Base-by-base conservation (phyloP, 2,888 invertebrate species). In the Microplitis manilae region DNA sequence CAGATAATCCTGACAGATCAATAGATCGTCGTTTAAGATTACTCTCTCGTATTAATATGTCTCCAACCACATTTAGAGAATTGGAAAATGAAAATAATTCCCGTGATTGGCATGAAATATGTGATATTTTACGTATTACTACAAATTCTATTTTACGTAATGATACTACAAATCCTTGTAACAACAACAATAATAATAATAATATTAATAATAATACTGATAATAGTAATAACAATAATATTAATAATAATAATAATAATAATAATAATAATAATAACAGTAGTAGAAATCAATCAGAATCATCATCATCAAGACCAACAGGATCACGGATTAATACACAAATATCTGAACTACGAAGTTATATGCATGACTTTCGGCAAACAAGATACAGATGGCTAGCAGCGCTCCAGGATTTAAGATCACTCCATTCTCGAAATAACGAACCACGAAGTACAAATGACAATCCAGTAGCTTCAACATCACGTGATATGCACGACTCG, bases 391-490 rank as follows among this genome's bases (percentile, higher is more conserved):
- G 20, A 38, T 67, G 67, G 67, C 1, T 6, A 20, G 30, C 38
- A 2, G 4, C 20, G 20, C 67, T 67, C 17, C 38, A 67, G 38
- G 67, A 67, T 20, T 67, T 67, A 38, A 39, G 67, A 67, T 20
- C 67, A n/a, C 67, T 67, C 2, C 71, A 72, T 15, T 20, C 40
- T 6, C 17, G 71, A 17, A 71, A 17, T 61, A 13, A 13, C 13
- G 30, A 30, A 30, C 5, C 8, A 38, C 1, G 15, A 71, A 76
- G 41, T 30, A 60, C 70, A 5, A n/a, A n/a, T 20, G 76, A 76
- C 8, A 60, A 69, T 1, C 20, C 68, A 1, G 75, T 69, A 20
- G 70, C 73, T n/a, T 70, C 77, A 17, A 68, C 73, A n/a, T 73
- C 78, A 0, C 68, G 70, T 8, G 78, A 60, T 60, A 39, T 30